Base-by-base conservation (phyloP, 2,113 vertebrate species). In the Dipodomys merriami region DNA sequence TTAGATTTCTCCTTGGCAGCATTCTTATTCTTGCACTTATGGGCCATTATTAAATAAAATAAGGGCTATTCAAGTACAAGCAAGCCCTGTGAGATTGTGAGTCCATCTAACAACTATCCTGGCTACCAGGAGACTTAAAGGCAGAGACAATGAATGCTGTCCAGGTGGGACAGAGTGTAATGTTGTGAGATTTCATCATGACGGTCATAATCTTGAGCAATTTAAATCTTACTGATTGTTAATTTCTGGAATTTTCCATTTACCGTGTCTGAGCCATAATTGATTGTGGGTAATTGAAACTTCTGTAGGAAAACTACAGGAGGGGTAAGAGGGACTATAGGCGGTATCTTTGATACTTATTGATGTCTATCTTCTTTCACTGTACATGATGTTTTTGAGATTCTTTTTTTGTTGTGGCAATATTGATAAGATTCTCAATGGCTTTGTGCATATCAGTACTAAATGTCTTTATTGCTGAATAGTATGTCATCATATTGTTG, bases 311-410 rank as follows among this genome's bases (percentile, higher is more conserved):
- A 79, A 27, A 33, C 35, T 76, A 35, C 29, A 60, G 53, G 15
- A 57, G 15, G 53, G 29, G 10, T 16, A 73, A 22, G 53, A 29
- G 15, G 44, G 39, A 18, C 1, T 11, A 6, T 46, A 3, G 46
- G 7, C 1, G 1, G 25, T 27, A 10, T 39, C 18, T 67, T 27
- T 57, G n/a, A 18, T 12, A 39, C 13, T 60, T 5, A 0, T 0
- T 46, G 33, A 23, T 53, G 72, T 30, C 25, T 13, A 2, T 22
- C n/a, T 30, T 67, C n/a, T 64, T 71, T 22, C 5, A 7, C 23
- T 8, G 20, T 11, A 6, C 7, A 2, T 6, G 8, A 0, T 68
- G 46, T 30, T 68, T 80, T 19, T 72, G 88, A 88, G 67, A n/a
- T 15, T 2, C 67, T 49, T 39, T 0, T 7, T 16, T 13, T n/a